Percentiles rank a stretch among this genome's conserved stretches.
Evolutionary conservation across 2,797 vertebrate genomes (phyloP).

Genomic region (Microcaecilia unicolor): DNA sequence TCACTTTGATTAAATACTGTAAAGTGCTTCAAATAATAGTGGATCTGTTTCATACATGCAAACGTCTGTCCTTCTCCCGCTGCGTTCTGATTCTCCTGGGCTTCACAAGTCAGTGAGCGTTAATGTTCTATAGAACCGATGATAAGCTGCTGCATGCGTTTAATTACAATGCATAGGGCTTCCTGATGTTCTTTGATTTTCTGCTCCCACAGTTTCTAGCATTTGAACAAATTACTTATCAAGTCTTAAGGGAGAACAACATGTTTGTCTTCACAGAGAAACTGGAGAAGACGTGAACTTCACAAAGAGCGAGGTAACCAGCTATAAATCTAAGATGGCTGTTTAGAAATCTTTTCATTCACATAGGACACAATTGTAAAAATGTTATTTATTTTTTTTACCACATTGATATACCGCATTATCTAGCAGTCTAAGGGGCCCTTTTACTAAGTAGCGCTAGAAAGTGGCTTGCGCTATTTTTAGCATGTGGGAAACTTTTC

Average conservation of each 20-base stretch:
- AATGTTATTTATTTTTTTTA: no score
- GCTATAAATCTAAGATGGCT: no score
- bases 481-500: no score
- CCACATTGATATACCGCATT: no score
- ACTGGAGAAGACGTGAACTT: neutral
- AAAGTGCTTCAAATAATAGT: conserved; percentile 28
- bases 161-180: conserved; percentile 37
- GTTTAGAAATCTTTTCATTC: no score
- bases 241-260: neutral
- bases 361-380: no score
- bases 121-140: conserved; percentile 25
- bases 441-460: no score
- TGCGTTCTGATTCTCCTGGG: conserved; percentile 27
- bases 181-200: conserved; percentile 22
- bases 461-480: no score
- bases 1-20: conserved; percentile 35
- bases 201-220: conserved; percentile 8
- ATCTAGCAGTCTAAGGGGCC: no score
- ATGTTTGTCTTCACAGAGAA: neutral
- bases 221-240: conserved; percentile 19
- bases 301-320: conserved; percentile 1
- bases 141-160: conserved; percentile 26
- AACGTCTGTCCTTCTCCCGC: conserved; percentile 33
- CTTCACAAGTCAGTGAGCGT: conserved; percentile 35
- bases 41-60: conserved; percentile 33